Base-by-base conservation (phyloP, 2,888 invertebrate genomes). In the Thumatha senex region DNA sequence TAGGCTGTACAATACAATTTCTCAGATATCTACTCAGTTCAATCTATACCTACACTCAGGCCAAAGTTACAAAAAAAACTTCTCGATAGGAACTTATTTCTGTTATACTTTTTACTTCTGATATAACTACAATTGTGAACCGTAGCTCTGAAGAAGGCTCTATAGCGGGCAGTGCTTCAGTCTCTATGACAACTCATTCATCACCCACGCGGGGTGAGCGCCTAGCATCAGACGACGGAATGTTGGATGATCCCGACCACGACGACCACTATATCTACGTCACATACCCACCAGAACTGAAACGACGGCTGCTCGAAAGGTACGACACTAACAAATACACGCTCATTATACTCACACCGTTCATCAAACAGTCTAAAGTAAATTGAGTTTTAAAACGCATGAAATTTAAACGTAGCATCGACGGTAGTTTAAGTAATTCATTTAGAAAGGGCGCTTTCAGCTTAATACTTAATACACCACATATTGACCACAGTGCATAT, bases 221-320 rank as follows among this genome's bases (percentile, higher is more conserved):
- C 9, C 82, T 91, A 39, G 90, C 76, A 36, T 76, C 73, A 14
- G 89, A 88, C 18, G 89, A 90, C 51, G 83, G 80, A 7, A 56
- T 85, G 55, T 63, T 86, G 18, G 91, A 91, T 56, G 90, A 89
- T 64, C 76, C 79, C 1, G 93, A 93, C 54, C 93, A 93, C 74
- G 95, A 95, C 80, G 95, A 95, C 84, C 95, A 95, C 80, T 97
- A 96, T 84, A 96, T 97, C 76, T 97, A 96, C 86, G 96, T 96
- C 67, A 96, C 96, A 47, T 97, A 96, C 92, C 97, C 97, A 66
- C 96, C 96, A 35, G 96, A 97, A 84, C 92, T 97, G 58, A 96
- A 97, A 85, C 93, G 96, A 72, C 92, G 96, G 61, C 93, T 96
- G 72, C 92, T 96, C 68, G 96, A 96, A 92, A 96, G 96, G 95